These are phyloP conservation scores for Acanthosepion pharaonis DNA, from an alignment of 2,888 invertebrate genomes.

Conservation along the genomic window DNA sequence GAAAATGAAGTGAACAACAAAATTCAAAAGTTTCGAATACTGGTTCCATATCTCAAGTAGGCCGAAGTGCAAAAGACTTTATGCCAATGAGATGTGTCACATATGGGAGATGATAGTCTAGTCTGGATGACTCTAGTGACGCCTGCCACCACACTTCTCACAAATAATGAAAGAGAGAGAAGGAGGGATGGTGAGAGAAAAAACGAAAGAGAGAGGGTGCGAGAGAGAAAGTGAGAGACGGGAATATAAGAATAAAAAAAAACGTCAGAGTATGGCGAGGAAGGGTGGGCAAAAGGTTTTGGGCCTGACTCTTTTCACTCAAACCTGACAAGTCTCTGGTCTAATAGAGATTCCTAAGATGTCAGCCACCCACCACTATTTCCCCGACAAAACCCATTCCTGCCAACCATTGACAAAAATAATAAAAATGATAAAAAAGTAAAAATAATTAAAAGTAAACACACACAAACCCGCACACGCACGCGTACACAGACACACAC, in stretches of 20 bases:
- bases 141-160: background rate
- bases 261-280: background rate
- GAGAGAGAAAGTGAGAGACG: background rate
- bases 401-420: background rate
- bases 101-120: slow-evolving; percentile 15
- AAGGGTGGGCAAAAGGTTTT: background rate
- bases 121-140: background rate
- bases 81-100: slow-evolving; percentile 16
- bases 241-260: background rate
- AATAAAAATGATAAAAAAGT: background rate
- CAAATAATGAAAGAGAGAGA: background rate
- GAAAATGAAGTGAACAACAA: background rate
- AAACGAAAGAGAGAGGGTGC: background rate
- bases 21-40: background rate
- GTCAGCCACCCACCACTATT: background rate
- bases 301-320: slow-evolving; percentile 2
- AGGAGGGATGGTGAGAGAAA: background rate
- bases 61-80: slow-evolving; percentile 15
- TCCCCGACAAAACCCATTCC: background rate
- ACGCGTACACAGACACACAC: no score
- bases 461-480: no score
- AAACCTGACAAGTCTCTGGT: slow-evolving; percentile 25
- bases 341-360: slow-evolving; percentile 33
- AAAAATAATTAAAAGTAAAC: no score
- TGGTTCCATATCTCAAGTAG: slow-evolving; percentile 15